Percentiles rank a stretch among this genome's conserved stretches.
Conservation (phyloP, 2,113 vertebrate species). For the Cochlearius cochlearius region DNA sequence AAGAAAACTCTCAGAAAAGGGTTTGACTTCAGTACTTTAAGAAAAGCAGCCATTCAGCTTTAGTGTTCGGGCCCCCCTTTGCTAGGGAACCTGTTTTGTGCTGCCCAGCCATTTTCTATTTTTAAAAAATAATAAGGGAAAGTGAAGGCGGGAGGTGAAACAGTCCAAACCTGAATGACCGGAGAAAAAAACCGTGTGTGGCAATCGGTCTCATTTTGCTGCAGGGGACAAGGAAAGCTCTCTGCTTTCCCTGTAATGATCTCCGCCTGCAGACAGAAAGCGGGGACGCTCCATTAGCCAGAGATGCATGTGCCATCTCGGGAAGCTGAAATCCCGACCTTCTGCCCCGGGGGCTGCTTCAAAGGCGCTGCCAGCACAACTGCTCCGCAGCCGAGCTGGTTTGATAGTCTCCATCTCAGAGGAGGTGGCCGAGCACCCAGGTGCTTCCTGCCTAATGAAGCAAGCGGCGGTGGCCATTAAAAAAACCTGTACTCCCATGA, state of each 20-base stretch:
- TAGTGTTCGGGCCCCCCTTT: neutral
- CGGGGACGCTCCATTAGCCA: neutral
- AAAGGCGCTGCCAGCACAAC: neutral
- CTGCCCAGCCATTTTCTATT: neutral
- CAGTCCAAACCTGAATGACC: neutral
- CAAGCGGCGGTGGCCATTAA: neutral
- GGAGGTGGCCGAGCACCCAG: neutral
- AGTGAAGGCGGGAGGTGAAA: neutral
- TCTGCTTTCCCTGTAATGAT: neutral
- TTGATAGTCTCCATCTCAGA: neutral
- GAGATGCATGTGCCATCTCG: neutral
- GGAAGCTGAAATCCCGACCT: neutral
- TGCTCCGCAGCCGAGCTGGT: neutral
- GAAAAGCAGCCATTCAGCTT: neutral
- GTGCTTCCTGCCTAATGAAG: neutral
- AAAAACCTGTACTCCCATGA: neutral
- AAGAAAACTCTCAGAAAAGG: neutral
- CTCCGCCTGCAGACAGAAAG: neutral
- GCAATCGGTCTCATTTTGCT: neutral
- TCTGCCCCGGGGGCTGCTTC: neutral
- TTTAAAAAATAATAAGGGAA: neutral
- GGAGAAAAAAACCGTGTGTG: neutral
- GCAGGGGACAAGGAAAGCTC: neutral
- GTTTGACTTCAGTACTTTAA: neutral
- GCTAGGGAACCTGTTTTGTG: neutral